Evolutionary conservation across 2,113 vertebrate species (phyloP).

Genomic region (Dissostichus mawsoni): DNA sequence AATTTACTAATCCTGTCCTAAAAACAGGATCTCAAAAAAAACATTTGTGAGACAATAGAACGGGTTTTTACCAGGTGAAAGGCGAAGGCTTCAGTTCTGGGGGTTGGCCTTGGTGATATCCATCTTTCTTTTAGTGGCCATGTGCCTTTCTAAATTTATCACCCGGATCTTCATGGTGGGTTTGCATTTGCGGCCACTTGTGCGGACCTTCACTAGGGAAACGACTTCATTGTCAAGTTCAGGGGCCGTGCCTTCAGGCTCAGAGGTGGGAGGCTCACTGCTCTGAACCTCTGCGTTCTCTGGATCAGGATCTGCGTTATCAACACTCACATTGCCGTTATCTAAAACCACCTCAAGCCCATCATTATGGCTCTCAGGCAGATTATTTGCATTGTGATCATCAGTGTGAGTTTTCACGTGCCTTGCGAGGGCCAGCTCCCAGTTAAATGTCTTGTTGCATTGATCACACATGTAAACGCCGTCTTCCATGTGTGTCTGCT

Average conservation of each 20-base stretch:
- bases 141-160: slow-evolving; percentile 68
- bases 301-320: background rate
- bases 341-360: background rate
- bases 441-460: slow-evolving; percentile 56
- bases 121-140: slow-evolving; percentile 28
- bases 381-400: background rate
- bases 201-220: slow-evolving; percentile 54
- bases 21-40: background rate
- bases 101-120: background rate
- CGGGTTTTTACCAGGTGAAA: slow-evolving; percentile 57
- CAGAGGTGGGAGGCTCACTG: background rate
- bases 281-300: background rate
- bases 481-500: slow-evolving; percentile 53
- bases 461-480: slow-evolving; percentile 24
- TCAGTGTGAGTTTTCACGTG: slow-evolving; percentile 71
- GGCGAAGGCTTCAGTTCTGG: slow-evolving; percentile 29
- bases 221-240: background rate
- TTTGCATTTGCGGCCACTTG: slow-evolving; percentile 71
- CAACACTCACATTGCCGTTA: background rate
- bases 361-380: background rate
- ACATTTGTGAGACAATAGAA: background rate
- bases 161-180: slow-evolving; percentile 78
- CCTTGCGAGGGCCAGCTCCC: slow-evolving; percentile 57
- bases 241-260: background rate
- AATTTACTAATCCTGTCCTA: background rate